Base-by-base conservation (phyloP, 2,888 invertebrate species). In the Criorhina ranunculi region DNA sequence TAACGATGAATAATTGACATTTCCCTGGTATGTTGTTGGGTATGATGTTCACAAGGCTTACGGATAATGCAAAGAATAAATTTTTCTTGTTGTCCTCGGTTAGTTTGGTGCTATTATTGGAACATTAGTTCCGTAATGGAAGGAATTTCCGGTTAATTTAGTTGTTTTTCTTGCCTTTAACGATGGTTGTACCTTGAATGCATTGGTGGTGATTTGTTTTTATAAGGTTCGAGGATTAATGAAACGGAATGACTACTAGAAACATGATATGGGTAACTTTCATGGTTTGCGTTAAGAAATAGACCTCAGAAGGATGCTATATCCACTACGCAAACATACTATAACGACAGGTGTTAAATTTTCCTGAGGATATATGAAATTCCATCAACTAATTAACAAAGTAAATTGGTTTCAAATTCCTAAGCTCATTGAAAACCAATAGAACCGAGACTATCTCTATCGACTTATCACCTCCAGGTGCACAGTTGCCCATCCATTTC, bases 1-100 rank as follows among this genome's bases (percentile, higher is more conserved):
- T 80, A 75, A 80, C 75, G 62, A 75, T 60, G 46, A 80, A 62
- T 80, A 67, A 80, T 69, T 75, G 75, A 75, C 60, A 62, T 62
- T 24, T 4, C 24, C 2, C 4, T 24, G 4, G 4, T 4, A 24
- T 80, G 75, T 57, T 15, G 24, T 35, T 24, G 15, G 46, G 40
- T 40, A 40, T 17, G 15, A 1, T 44, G 49, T n/a, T n/a, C n/a
- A 3, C 57, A 15, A 24, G 37, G 67, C 33, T 44, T 57, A 35
- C 12, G 24, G 29, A 29, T n/a, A 19, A 15, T 42, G 29, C 29
- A 29, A 5, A 15, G 8, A 24, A 9, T 29, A 17, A 44, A 9
- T 57, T 46, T 29, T 37, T 9, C 11, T 24, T 15, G 5, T 17
- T 12, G 12, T 40, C n/a, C n/a, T n/a, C n/a, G 8, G 37, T 15